Base-by-base conservation (phyloP, 2,797 vertebrate species). In the Melanotaenia nigrans region DNA sequence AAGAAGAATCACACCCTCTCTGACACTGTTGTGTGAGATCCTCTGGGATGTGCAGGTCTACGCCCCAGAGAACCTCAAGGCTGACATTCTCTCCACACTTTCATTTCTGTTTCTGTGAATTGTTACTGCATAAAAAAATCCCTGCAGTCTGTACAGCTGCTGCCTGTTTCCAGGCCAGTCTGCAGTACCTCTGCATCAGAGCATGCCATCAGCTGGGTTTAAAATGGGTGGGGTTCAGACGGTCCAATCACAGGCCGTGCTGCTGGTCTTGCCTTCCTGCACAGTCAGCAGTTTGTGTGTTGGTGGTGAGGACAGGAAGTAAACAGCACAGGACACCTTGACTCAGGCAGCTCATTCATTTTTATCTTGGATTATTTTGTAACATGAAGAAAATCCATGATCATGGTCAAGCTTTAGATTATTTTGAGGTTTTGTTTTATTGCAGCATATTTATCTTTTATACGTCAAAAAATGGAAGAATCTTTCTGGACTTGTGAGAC, bases 211-310 rank as follows among this genome's bases (percentile, higher is more conserved):
- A 28, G 81, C 73, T 73, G 68, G 24, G 8, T 8, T 49, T 55
- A 0, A 65, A 72, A 59, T 69, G 87, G 90, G 88, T 79, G 88
- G 68, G 87, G 77, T 69, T 36, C 42, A 64, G 47, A 4, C 1
- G 3, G 13, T 54, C 90, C 89, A 92, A 90, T 92, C 84, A 49
- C 45, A 66, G 74, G 6, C 57, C 54, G 60, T 7, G 5, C 68
- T 74, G 25, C 32, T 8, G 3, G 3, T 42, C 70, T 76, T 32
- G 45, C 75, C 73, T 66, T 61, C 69, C 55, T 79, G 83, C 86
- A 62, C 0, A 55, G 61, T 90, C 88, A 89, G 88, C 87, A 1
- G 14, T 73, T 28, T 51, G 11, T 36, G 14, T 33, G 38, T 40
- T 30, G 71, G 57, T 57, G 77, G 55, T 76, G 77, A 59, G 70